Evolutionary conservation across 2,888 invertebrate species (phyloP).

Genomic region (Dryomyza anilis): DNA sequence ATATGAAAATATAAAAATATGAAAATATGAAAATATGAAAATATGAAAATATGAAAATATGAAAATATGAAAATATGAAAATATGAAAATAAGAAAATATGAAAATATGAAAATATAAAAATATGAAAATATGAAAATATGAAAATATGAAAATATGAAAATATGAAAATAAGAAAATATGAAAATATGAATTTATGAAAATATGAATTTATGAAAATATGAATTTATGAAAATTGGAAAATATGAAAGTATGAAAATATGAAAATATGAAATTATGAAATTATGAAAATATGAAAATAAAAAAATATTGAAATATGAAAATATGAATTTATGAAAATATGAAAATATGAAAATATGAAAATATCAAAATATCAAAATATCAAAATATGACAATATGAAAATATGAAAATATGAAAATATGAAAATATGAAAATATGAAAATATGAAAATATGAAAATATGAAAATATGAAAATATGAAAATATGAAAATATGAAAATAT

Average conservation of each 20-base stretch:
- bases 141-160: not conserved
- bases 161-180: not conserved
- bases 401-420: not conserved
- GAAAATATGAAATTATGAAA: not conserved
- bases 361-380: too few species aligned
- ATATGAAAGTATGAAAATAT: too few species aligned
- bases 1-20: too few species aligned
- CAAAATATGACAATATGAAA: not conserved
- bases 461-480: not conserved
- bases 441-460: not conserved
- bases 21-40: not conserved
- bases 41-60: not conserved
- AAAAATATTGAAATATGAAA: too few species aligned
- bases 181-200: too few species aligned
- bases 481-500: not conserved
- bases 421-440: not conserved
- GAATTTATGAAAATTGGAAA: too few species aligned
- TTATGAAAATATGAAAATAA: too few species aligned
- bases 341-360: too few species aligned
- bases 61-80: not conserved
- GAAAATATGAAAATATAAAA: not conserved
- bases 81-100: not conserved
- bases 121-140: not conserved
- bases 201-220: too few species aligned
- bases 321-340: too few species aligned